Evolutionary conservation across 2,888 invertebrate species (phyloP), one percentile per base, ranked within the genome.

Genomic region (Hydrotaea diabolus): DNA sequence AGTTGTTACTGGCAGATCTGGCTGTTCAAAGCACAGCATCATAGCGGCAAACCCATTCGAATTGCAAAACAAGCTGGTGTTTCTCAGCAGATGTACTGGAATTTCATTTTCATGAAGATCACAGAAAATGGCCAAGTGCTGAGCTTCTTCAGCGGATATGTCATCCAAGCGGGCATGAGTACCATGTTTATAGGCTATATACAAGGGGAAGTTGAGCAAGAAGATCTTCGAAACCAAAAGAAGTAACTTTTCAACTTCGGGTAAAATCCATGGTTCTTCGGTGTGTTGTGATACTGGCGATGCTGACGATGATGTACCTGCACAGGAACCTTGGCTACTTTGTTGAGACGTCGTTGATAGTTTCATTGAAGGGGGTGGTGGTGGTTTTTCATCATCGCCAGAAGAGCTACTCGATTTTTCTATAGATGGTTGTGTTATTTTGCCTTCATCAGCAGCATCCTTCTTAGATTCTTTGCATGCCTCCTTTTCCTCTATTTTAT

Each of bases 71-170:
- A 97, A 94, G 88, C 96, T 96, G n/a, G 98, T 98, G 93, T 98
- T 98, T 79, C 97, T 95, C 83, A 98, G 94, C 86, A 98, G 94
- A 92, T 97, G 97, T 81, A 97, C 96, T 31, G 98, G 97, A 90
- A 98, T 96, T 93, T 98, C 98, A 77, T 97, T 96, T 92, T 98
- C 98, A 93, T 98, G 96, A 72, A 98, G 94, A 93, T 98, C 98
- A 93, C 98, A 98, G 95, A 95, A 92, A 77, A 92, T 89, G 77
- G 91, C 90, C 85, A 92, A 86, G 81, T 92, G 92, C 78, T 92
- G 91, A 2, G 96, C 96, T 93, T 98, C 98, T 90, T 97, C 96
- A 88, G 96, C 95, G 11, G 96, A 95, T 9, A 97, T 93, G 88
- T 97, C 97, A 93, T 97, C 97, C 83, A 96, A 93, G 86, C 96